A percentile compares a stretch with the other conserved stretches of the same genome.
Conservation (phyloP, 2,113 vertebrate genomes). For the Malurus elegans region DNA sequence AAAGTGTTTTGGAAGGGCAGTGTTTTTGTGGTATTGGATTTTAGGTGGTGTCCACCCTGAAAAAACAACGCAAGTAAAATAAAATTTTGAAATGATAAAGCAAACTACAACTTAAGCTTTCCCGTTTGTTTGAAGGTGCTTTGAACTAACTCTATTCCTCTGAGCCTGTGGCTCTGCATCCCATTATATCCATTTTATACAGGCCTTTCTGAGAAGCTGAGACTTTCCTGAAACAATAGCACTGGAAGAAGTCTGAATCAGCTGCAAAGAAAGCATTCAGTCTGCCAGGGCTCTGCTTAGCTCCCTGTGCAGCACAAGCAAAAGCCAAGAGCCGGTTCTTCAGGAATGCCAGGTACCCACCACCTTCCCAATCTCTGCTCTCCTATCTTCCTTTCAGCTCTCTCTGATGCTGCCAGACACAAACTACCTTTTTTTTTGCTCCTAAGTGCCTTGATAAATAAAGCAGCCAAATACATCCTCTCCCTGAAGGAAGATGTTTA, state of each 20-base stretch:
- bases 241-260: neutral
- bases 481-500: constrained; percentile 6
- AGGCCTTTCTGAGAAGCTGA: neutral
- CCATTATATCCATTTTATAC: neutral
- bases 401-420: neutral
- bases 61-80: neutral
- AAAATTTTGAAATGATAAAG: neutral
- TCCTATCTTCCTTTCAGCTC: neutral
- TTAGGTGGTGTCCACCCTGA: neutral
- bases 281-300: neutral
- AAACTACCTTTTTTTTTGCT: neutral
- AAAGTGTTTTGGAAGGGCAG: neutral
- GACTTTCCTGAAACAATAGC: neutral
- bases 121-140: neutral
- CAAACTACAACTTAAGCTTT: neutral
- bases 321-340: neutral
- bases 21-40: neutral
- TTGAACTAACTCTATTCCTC: neutral
- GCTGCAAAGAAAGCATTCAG: accelerated
- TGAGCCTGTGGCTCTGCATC: neutral
- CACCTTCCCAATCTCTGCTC: neutral
- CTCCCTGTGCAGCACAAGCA: neutral
- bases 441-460: neutral
- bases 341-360: neutral
- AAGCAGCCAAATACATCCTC: neutral